These are phyloP conservation scores for Palythoa grandis DNA, from an alignment of 92 coral and sea anemone genomes.

Conservation along the genomic window DNA sequence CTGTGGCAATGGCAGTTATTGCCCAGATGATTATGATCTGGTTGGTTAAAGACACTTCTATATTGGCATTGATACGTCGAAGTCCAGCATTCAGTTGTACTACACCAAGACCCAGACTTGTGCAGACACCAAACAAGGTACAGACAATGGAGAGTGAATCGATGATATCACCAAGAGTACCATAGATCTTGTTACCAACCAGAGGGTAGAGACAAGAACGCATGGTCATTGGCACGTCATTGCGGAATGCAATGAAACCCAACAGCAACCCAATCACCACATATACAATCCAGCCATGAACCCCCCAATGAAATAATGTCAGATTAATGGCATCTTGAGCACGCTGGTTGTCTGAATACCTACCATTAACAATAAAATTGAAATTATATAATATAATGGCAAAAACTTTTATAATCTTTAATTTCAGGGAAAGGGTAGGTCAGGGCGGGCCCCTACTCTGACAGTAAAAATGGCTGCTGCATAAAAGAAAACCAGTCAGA, in stretches of 20 bases:
- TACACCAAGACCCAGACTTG: constrained; percentile 55
- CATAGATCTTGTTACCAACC: constrained; percentile 51
- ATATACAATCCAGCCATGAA: constrained; percentile 94
- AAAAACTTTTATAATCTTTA: not conserved
- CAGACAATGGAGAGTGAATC: constrained; percentile 49
- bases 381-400: constrained; percentile 19
- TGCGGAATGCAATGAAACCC: constrained; percentile 80
- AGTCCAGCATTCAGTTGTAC: constrained; percentile 52
- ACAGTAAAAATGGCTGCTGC: too few species aligned
- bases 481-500: too few species aligned
- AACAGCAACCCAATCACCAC: constrained; percentile 78
- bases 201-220: constrained; percentile 66
- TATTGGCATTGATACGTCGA: constrained; percentile 39
- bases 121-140: constrained; percentile 59
- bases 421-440: not conserved
- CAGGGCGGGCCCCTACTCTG: too few species aligned
- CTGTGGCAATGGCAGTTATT: constrained; percentile 51
- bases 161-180: constrained; percentile 54
- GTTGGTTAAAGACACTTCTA: constrained; percentile 36
- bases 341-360: constrained; percentile 86
- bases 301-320: constrained; percentile 91
- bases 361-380: constrained; percentile 22
- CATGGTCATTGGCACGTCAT: constrained; percentile 92
- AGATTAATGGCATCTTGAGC: constrained; percentile 91
- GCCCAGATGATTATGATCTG: constrained; percentile 58